Evolutionary conservation across 1,140 invertebrate species (phyloP).

Genomic region (Diorhabda sublineata): DNA sequence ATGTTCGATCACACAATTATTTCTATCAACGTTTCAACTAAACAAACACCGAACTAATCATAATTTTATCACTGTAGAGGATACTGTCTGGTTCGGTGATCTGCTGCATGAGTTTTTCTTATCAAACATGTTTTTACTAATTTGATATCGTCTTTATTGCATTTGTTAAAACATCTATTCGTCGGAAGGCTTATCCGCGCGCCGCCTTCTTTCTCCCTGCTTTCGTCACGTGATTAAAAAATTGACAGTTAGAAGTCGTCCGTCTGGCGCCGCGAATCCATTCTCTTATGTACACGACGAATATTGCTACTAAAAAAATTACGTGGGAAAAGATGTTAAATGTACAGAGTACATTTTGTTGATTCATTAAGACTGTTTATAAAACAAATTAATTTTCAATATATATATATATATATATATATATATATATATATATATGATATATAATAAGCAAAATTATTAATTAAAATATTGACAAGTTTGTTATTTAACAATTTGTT

Average conservation of each 20-base stretch:
- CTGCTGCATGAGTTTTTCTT: background rate
- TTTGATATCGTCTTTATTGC: background rate
- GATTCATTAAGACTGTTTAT: no score
- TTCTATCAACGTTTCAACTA: background rate
- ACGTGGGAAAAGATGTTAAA: no score
- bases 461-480: no score
- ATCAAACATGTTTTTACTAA: background rate
- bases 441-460: no score
- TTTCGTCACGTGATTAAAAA: conserved; percentile 7
- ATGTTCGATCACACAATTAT: background rate
- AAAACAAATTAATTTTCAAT: no score
- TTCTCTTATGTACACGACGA: no score
- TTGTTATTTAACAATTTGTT: no score
- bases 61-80: background rate
- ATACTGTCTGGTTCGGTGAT: background rate
- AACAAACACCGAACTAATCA: background rate
- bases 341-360: no score
- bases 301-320: no score
- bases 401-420: no score
- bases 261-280: no score
- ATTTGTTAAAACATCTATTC: background rate
- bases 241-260: background rate
- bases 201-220: background rate
- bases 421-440: no score
- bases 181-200: background rate